phyloP scores from a whole-genome alignment of 1,140 invertebrate genomes.

The Drosophila pseudoananassae region DNA sequence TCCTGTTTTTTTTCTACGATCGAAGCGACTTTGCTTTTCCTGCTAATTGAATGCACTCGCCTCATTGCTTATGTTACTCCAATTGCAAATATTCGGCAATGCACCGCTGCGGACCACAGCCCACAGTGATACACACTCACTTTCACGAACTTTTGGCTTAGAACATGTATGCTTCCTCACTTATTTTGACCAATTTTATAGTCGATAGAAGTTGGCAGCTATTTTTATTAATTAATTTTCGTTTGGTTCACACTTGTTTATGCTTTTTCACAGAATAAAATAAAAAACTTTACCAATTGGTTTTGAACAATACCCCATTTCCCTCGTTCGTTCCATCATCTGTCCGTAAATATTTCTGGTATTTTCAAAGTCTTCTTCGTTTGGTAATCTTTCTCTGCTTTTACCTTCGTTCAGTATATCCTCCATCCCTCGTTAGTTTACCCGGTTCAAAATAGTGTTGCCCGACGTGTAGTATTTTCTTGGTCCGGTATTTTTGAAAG shows the following conservation, averaged over 20 bases:
- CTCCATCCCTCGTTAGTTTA: neutral
- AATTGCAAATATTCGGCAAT: conserved; percentile 38
- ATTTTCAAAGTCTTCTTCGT: neutral
- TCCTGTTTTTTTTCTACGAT: conserved; percentile 32
- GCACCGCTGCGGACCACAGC: conserved; percentile 20
- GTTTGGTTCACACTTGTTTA: neutral
- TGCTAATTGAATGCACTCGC: conserved; percentile 38
- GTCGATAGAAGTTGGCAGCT: neutral
- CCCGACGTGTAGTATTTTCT: neutral
- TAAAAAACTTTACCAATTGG: neutral
- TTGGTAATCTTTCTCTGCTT: neutral
- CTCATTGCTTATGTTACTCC: conserved; percentile 45
- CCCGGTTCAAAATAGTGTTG: neutral
- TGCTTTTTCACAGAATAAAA: neutral
- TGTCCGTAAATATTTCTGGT: conserved; percentile 1
- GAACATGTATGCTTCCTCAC: neutral
- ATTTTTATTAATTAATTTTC: neutral
- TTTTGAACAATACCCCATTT: neutral
- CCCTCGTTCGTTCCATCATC: neutral
- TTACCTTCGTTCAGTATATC: neutral
- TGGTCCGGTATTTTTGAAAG: no score
- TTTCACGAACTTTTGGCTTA: neutral
- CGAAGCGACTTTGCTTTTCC: conserved; percentile 31
- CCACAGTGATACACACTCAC: conserved; percentile 20
- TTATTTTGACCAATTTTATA: neutral